These are phyloP conservation scores for Sebastes diaconus DNA, from an alignment of 2,797 vertebrate genomes.

Conservation along the genomic window DNA sequence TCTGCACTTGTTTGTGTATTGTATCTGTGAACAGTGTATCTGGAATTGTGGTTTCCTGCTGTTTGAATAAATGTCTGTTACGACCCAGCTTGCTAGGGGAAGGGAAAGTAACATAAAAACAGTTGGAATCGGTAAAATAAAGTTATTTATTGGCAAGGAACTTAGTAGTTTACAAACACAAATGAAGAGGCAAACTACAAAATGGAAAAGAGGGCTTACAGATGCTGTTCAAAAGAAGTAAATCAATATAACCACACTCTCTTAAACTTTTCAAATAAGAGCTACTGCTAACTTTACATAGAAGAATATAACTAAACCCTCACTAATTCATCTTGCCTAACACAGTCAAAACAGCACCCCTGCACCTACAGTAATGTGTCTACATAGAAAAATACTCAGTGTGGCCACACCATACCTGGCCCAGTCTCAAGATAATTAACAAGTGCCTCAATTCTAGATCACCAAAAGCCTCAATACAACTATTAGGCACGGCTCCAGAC, in stretches of 20 bases:
- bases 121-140: neutral
- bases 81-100: rapidly evolving
- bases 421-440: too few relatives aligned
- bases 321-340: neutral
- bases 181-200: neutral
- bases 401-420: too few relatives aligned
- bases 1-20: neutral
- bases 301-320: neutral
- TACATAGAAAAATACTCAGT: too few relatives aligned
- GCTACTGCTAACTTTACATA: neutral
- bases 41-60: neutral
- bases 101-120: neutral
- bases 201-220: neutral
- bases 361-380: neutral
- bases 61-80: neutral
- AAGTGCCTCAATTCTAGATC: too few relatives aligned
- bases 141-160: neutral
- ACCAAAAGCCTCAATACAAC: too few relatives aligned
- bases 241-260: too few relatives aligned
- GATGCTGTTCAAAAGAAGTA: neutral
- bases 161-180: neutral
- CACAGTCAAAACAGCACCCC: neutral
- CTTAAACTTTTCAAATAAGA: neutral
- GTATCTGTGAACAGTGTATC: neutral
- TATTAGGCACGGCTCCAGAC: too few relatives aligned